Evolutionary conservation across 2,113 vertebrate genomes (phyloP).

Genomic region (Merops nubicus): DNA sequence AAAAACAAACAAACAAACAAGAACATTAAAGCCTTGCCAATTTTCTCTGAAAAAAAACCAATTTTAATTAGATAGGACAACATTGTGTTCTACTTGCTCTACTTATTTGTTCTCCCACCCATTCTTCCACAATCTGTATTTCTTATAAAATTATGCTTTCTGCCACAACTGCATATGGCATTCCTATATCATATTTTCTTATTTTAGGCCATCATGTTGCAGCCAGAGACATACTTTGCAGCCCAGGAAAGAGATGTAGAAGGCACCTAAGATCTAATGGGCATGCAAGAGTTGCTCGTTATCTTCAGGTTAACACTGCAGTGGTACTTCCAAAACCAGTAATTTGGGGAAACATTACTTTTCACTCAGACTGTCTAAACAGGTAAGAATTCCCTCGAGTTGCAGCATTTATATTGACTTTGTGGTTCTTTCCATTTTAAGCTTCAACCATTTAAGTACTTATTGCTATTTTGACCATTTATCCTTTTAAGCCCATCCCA

Average conservation of each 20-base stretch:
- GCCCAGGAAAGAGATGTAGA: neutral
- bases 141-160: neutral
- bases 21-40: neutral
- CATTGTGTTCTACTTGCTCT: neutral
- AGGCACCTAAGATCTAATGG: neutral
- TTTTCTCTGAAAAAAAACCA: neutral
- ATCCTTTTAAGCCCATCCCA: neutral
- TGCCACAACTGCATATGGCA: neutral
- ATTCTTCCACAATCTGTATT: neutral
- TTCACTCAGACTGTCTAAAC: neutral
- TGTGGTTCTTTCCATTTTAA: neutral
- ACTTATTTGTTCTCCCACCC: neutral
- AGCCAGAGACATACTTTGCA: neutral
- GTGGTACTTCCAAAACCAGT: neutral
- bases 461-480: neutral
- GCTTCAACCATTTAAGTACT: neutral
- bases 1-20: neutral
- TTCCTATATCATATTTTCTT: neutral
- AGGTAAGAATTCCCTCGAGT: neutral
- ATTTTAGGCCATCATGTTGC: neutral
- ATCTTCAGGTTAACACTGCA: neutral
- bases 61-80: neutral
- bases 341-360: neutral
- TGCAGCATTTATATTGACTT: neutral
- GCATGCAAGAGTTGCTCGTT: rapidly evolving